Percentiles rank a stretch among this genome's conserved stretches.
These are phyloP conservation scores for Neogobius melanostomus DNA, from an alignment of 2,113 vertebrate species.

Conservation along the genomic window DNA sequence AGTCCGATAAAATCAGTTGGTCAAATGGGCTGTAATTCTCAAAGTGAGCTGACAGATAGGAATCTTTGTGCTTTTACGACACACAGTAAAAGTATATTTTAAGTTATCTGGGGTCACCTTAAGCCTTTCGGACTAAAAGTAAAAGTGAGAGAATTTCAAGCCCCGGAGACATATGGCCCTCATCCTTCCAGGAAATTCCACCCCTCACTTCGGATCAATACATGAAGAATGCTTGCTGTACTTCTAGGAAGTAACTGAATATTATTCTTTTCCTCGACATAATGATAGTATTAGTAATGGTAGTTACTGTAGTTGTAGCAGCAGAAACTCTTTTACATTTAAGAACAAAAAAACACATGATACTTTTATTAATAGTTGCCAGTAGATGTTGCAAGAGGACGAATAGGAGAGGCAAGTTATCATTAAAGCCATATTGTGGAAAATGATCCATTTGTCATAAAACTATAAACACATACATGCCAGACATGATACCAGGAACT, in stretches of 20 bases:
- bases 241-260: background rate
- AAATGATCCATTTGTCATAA: too few species aligned
- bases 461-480: too few species aligned
- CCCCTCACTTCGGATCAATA: constrained; percentile 19
- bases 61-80: constrained; percentile 22
- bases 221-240: constrained; percentile 16
- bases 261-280: background rate
- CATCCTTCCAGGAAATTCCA: constrained; percentile 49
- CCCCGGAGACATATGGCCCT: constrained; percentile 18
- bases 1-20: constrained; percentile 27
- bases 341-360: too few species aligned
- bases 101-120: constrained; percentile 47
- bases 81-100: constrained; percentile 6
- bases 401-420: too few species aligned
- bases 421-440: too few species aligned
- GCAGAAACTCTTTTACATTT: background rate
- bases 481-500: too few species aligned
- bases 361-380: too few species aligned
- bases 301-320: background rate
- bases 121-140: constrained; percentile 14
- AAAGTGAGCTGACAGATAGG: constrained; percentile 10
- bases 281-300: background rate
- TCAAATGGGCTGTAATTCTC: constrained; percentile 26
- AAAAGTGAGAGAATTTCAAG: constrained; percentile 3
- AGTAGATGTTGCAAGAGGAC: too few species aligned